These are phyloP conservation scores for Megastigmus dorsalis DNA, from an alignment of 2,888 invertebrate genomes.

Conservation along the genomic window DNA sequence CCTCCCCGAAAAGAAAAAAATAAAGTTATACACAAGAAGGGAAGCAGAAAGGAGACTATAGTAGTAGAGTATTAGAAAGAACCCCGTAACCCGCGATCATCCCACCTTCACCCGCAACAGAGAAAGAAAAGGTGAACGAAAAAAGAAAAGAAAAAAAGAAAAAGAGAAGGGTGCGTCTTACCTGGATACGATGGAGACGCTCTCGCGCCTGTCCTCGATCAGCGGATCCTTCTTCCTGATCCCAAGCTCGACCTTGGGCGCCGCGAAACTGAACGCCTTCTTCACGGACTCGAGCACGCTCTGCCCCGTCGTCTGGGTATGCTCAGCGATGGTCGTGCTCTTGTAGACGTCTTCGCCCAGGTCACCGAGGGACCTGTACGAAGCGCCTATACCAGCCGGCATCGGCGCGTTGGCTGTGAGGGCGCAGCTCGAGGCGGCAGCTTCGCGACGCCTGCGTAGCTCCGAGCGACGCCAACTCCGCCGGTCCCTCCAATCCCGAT, in stretches of 20 bases:
- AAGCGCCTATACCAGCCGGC: slow-evolving; percentile 80
- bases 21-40: too few species aligned
- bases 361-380: slow-evolving; percentile 78
- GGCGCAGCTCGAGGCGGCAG: slow-evolving; percentile 50
- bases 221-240: slow-evolving; percentile 71
- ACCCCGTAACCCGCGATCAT: too few species aligned
- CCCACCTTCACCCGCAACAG: too few species aligned
- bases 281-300: slow-evolving; percentile 79
- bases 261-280: slow-evolving; percentile 78
- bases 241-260: slow-evolving; percentile 73
- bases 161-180: too few species aligned
- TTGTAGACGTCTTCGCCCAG: slow-evolving; percentile 80
- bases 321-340: slow-evolving; percentile 78
- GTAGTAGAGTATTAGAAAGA: too few species aligned
- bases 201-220: slow-evolving; percentile 72
- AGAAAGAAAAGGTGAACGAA: too few species aligned
- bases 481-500: slow-evolving; percentile 39
- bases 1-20: too few species aligned
- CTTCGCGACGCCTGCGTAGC: slow-evolving; percentile 42
- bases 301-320: slow-evolving; percentile 75
- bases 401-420: slow-evolving; percentile 70
- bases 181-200: slow-evolving; percentile 73
- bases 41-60: too few species aligned
- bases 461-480: slow-evolving; percentile 54
- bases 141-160: too few species aligned